Base-by-base conservation (phyloP, 2,888 invertebrate genomes). In the Neelides folsomi region DNA sequence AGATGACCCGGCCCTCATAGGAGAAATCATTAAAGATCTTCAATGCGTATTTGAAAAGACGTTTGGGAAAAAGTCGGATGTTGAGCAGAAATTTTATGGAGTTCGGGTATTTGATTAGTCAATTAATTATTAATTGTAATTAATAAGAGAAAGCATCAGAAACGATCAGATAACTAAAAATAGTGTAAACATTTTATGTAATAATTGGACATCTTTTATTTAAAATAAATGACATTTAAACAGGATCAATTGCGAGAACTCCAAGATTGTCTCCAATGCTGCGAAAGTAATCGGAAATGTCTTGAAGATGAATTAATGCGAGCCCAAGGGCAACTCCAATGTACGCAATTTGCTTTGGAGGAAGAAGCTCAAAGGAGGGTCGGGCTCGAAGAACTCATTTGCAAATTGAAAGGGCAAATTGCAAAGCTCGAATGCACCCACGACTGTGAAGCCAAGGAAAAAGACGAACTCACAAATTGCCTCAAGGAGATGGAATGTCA, bases 31-130 rank as follows among this genome's bases (percentile, higher is more conserved):
- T 9, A 37, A 57, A 9, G 62, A 62, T 18, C 41, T 62, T 9
- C 39, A 45, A 4, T 62, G 62, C 16, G 57, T 62, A 38, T 52
- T 56, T 51, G 55, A 60, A 9, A 62, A 59, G 46, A 50, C 57
- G 1, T 57, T 54, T 36, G 62, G 60, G 2, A 47, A 27, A 5
- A 51, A 49, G 19, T 46, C 37, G 5, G 42, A 15, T 18, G 13
- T 52, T 10, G 44, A 49, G 37, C 3, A 27, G 27, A 27, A 27
- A 27, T 27, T 27, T 27, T 27, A 5, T 27, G 27, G 27, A 27
- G 27, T 27, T 27, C 27, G 27, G 27, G 27, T 27, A 27, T 27
- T 27, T 27, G 27, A 27, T n/a, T n/a, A n/a, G n/a, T n/a, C n/a
- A n/a, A n/a, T n/a, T n/a, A n/a, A n/a, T n/a, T n/a, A n/a, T n/a